phyloP scores from a whole-genome alignment of 2,888 invertebrate species.

The Orgyia antiqua region DNA sequence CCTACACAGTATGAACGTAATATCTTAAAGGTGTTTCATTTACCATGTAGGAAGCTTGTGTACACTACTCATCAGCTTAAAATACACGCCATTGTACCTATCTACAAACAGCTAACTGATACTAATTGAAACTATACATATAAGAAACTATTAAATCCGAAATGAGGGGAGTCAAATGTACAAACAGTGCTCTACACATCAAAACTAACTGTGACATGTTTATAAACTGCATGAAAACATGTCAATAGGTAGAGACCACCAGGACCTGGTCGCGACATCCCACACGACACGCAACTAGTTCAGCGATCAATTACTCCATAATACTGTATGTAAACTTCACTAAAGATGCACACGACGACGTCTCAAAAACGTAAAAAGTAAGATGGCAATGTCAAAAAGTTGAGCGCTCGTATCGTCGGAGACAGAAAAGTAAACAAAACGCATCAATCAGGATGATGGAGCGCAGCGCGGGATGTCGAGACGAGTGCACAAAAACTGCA shows the following conservation, averaged over 20 bases:
- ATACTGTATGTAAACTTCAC: conserved; percentile 22
- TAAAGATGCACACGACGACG: conserved; percentile 21
- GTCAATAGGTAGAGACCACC: too few species aligned
- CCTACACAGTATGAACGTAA: too few species aligned
- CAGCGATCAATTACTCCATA: conserved; percentile 27
- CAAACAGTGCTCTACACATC: too few species aligned
- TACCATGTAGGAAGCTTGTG: too few species aligned
- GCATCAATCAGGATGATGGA: conserved; percentile 41
- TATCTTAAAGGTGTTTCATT: too few species aligned
- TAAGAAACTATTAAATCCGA: too few species aligned
- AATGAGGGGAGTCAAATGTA: too few species aligned
- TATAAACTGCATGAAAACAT: too few species aligned
- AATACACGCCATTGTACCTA: too few species aligned
- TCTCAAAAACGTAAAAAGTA: conserved; percentile 27
- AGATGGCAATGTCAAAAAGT: conserved; percentile 30
- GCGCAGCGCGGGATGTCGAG: conserved; percentile 22
- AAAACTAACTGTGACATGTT: conserved; percentile 20
- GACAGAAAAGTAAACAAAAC: conserved; percentile 53
- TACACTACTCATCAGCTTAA: too few species aligned
- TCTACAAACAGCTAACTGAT: too few species aligned
- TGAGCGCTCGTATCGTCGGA: conserved; percentile 24
- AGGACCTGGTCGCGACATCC: conserved; percentile 22
- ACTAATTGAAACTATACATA: too few species aligned
- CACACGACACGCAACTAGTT: conserved; percentile 16
- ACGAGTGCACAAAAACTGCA: conserved; percentile 34